A percentile compares a stretch with the other conserved stretches of the same genome.
These are phyloP conservation scores for Ernsta delagoae DNA, from an alignment of 2,888 invertebrate genomes.

Conservation along the genomic window DNA sequence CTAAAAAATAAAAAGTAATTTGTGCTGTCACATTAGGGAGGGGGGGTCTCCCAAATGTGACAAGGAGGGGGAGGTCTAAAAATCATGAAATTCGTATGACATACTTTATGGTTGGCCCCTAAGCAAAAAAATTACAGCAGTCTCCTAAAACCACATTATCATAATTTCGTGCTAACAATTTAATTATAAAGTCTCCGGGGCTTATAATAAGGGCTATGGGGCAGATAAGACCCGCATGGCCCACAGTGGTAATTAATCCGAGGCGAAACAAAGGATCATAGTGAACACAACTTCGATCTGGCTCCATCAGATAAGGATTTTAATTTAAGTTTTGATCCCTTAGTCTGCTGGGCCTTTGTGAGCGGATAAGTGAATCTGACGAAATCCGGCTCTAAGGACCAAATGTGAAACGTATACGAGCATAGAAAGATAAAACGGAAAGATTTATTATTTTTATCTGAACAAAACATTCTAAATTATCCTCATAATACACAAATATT, in stretches of 20 bases:
- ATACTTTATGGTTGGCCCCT: too few relatives aligned
- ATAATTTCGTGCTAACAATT: not conserved
- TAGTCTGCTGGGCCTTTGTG: constrained; percentile 30
- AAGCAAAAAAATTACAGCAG: too few relatives aligned
- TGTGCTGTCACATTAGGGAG: too few relatives aligned
- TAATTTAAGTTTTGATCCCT: constrained; percentile 33
- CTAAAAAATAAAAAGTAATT: too few relatives aligned
- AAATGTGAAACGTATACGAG: not conserved
- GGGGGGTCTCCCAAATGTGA: too few relatives aligned
- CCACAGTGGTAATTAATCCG: constrained; percentile 47
- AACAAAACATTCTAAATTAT: too few relatives aligned
- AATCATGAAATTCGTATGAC: too few relatives aligned
- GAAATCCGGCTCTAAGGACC: not conserved
- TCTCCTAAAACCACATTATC: not conserved
- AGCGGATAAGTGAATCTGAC: not conserved
- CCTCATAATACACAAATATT: too few relatives aligned
- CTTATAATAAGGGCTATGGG: not conserved
- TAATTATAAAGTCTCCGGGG: not conserved
- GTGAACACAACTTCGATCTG: constrained; percentile 40
- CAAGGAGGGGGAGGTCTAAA: too few relatives aligned
- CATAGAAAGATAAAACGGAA: too few relatives aligned
- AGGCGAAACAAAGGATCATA: constrained; percentile 42
- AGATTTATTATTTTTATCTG: too few relatives aligned
- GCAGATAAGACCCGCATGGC: constrained; percentile 45
- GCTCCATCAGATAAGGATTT: constrained; percentile 38